Base-by-base conservation (phyloP, 1,140 invertebrate genomes). In the Cephus cinctus region DNA sequence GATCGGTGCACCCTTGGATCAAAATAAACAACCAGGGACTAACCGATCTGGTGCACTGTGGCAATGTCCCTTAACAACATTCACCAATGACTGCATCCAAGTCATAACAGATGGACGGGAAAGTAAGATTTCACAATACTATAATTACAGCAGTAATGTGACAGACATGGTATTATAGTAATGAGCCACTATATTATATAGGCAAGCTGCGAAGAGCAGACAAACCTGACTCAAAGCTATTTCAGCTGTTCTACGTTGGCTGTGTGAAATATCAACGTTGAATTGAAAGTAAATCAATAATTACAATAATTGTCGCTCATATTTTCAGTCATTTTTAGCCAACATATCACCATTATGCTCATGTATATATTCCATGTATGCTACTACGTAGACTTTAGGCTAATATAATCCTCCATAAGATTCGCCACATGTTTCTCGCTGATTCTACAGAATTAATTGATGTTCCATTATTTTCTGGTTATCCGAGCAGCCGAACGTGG, bases 1-100 rank as follows among this genome's bases (percentile, higher is more conserved):
- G 43, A 89, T 97, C 2, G 95, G 95, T 20, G 94, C 95, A 23
- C 95, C 95, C 3, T 71, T 90, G 54, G 92, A 86, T 48, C 81
- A 92, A 59, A 95, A 95, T 71, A 71, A 81, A 40, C 90, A 96
- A 72, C 90, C 91, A 2, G 79, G 81, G 21, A 95, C 92, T 6
- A 89, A 85, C 45, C 80, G 77, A 52, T 94, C 94, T 1, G 95
- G 95, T 18, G 93, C 92, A 1, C 75, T 98, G 6, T 96, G 86
- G 81, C 86, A 84, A 73, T 96, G 94, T 75, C 86, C 88, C 1
- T 72, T 96, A 8, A 85, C 83, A 4, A 82, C 84, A 4, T 59
- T 70, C 1, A 63, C 72, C 19, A 57, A 77, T 22, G 91, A 94
- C 71, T 96, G 93, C 69, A 73, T 71, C 31, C 90, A 95, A 79